Base-by-base conservation (phyloP, 2,113 vertebrate species). In the Puntigrus tetrazona region DNA sequence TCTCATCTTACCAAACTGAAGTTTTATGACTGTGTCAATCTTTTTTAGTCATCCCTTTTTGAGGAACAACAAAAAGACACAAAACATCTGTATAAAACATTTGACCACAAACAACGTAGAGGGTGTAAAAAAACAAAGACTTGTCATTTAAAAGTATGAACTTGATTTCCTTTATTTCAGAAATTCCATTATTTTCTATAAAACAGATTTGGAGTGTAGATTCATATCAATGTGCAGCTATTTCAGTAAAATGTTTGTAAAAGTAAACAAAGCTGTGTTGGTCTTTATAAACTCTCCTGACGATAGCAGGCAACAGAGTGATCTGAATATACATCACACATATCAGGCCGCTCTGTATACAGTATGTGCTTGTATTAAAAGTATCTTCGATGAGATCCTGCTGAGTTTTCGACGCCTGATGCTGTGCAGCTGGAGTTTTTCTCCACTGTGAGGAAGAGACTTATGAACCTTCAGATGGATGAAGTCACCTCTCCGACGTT, bases 401-500 rank as follows among this genome's bases (percentile, higher is more conserved):
- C 11, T 88, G 88, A 0, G 4, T 69, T 91, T 97, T 96, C 75
- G 78, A 50, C 20, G 69, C 45, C 89, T 96, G 93, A 94, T 84
- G 3, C 4, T 20, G 11, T 10, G 7, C 27, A 98, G 90, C 2
- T 43, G 11, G 29, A 91, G 13, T 0, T 80, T 70, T 5, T 83
- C 22, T 0, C 89, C 86, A 31, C 85, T 0, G 0, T 91, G 88
- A 14, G 93, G 91, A 7, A 97, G 94, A 25, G 84, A 38, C 79
- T 82, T 0, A 72, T 88, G 92, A 57, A 96, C 85, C 52, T 92
- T 88, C 14, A 96, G 1, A 85, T 97, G 96, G 41, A 94, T 0
- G 16, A 93, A 95, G 0, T 77, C 72, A 0, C 94, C 81, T 86
- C 89, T 29, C 94, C 95, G 20, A 94, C 87, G 0, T 87, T 87